Evolutionary conservation across 2,113 vertebrate species (phyloP).

Genomic region (Nyctereutes procyonoides): DNA sequence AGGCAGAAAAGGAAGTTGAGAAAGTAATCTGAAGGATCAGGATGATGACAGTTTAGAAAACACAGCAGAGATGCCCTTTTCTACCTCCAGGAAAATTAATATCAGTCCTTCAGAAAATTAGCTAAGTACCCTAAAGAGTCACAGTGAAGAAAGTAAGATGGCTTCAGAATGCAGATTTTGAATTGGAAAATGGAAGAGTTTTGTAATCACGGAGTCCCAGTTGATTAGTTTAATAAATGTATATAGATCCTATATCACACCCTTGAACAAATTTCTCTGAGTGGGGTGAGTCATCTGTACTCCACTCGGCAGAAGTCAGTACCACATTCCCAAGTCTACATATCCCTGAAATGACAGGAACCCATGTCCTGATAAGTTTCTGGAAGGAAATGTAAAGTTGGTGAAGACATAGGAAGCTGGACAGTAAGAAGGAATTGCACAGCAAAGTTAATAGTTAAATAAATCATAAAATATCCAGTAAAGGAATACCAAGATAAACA

Average conservation of each 20-base stretch:
- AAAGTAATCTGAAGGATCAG: neutral
- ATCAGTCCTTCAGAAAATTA: constrained; percentile 23
- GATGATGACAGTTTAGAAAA: neutral
- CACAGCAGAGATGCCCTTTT: neutral
- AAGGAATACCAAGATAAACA: neutral
- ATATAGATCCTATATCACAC: neutral
- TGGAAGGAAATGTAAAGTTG: neutral
- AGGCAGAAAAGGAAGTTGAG: constrained; percentile 7
- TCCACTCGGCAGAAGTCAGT: neutral
- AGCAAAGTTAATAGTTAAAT: neutral
- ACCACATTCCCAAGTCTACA: neutral
- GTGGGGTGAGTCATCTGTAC: neutral
- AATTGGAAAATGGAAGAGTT: neutral
- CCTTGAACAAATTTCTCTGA: constrained; percentile 22
- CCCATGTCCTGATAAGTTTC: neutral
- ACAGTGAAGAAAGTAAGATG: constrained; percentile 25
- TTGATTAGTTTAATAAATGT: neutral
- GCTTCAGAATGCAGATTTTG: neutral
- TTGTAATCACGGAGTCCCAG: neutral
- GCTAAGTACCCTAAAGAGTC: neutral
- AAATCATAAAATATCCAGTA: constrained; percentile 17
- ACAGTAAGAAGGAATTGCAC: neutral
- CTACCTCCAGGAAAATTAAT: neutral
- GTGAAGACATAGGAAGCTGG: neutral
- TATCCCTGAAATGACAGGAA: neutral